Evolutionary conservation across 2,888 invertebrate genomes (phyloP), one percentile per base, ranked within the genome.

Genomic region (Aspidiotus rigidus): DNA sequence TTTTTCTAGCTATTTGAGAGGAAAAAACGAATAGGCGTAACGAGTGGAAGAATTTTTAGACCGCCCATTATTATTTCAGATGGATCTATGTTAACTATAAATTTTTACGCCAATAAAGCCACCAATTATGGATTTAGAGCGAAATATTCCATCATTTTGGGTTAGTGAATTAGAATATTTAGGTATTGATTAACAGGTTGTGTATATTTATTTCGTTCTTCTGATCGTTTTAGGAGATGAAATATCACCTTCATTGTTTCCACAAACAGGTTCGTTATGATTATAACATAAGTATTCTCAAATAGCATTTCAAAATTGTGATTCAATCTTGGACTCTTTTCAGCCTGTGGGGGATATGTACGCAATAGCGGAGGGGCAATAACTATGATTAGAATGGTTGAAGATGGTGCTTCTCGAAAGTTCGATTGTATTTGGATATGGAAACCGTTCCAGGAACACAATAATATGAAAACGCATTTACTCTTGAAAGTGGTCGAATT

Each of bases 381-480:
- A 64, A 87, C 86, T 2, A 87, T 88, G 87, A 85, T 86, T 84
- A 83, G 87, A 74, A 87, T 87, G 86, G 81, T 84, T 13, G 81
- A 81, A 59, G 82, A 83, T 71, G 71, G 71, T 11, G 71, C 72
- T 53, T 69, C 72, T 13, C 79, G 79, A 2, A 79, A 80, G 0
- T 88, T 83, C 74, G 87, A 87, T 75, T 88, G 87, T 74, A 82
- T 87, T 67, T 88, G 87, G 87, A 80, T 88, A 41, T 84, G 88
- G 13, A 83, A 84, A 74, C 86, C 86, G 2, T 82, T 84, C 0
- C 83, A 82, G 71, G 84, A 81, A 73, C 84, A 85, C 75, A 15
- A 62, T 57, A 62, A 72, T n/a, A 81, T 84, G 78, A 86, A 86
- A 75, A 85, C 86, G 0, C 85, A 86, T 76, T 80, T 87, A 71